Evolutionary conservation across 2,113 vertebrate species (phyloP).

Genomic region (Dolichallabes microphthalmus): DNA sequence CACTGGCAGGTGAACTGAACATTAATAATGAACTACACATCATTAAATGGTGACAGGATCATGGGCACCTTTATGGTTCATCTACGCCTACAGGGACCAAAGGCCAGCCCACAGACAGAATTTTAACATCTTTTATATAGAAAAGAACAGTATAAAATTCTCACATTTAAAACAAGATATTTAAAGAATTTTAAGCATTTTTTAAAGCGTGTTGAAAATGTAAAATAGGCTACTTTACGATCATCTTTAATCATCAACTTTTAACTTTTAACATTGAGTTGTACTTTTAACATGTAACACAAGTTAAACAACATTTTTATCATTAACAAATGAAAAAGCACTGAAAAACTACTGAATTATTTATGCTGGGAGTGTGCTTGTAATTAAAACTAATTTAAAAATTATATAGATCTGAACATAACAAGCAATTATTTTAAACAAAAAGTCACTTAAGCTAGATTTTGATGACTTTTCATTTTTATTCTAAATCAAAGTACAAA

Average conservation of each 20-base stretch:
- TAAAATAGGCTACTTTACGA: not conserved
- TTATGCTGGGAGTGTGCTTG: not conserved
- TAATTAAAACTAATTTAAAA: not conserved
- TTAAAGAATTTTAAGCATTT: not conserved
- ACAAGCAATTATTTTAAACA: too few relatives aligned
- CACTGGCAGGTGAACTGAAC: too few relatives aligned
- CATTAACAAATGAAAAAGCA: not conserved
- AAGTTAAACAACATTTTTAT: not conserved
- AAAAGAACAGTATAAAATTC: not conserved
- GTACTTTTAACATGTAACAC: not conserved
- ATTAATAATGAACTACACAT: too few relatives aligned
- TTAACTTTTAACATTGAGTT: not conserved
- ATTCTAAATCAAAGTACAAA: not conserved
- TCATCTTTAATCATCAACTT: not conserved
- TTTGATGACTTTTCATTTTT: not conserved
- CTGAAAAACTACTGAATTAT: too few relatives aligned
- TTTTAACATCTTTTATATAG: not conserved
- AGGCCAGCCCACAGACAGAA: not conserved
- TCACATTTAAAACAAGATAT: not conserved
- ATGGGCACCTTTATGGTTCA: not conserved
- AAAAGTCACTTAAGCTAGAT: not conserved
- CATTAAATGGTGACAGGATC: too few relatives aligned
- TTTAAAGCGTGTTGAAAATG: not conserved
- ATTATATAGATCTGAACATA: too few relatives aligned
- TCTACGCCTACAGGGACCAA: too few relatives aligned